phyloP scores from a whole-genome alignment of 2,113 vertebrate genomes.

The Bufo bufo region DNA sequence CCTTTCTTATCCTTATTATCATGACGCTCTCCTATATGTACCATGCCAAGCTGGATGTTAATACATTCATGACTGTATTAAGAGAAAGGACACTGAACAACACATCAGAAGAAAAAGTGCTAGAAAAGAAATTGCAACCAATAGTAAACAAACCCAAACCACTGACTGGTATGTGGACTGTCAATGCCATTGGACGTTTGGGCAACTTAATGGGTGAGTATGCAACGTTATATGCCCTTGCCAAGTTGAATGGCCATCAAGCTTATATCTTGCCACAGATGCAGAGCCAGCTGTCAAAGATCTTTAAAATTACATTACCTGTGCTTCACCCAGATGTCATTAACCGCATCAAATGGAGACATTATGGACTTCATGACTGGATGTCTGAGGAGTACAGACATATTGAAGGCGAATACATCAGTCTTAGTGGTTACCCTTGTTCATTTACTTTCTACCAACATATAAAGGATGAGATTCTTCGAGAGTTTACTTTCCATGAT shows the following conservation, averaged over 20 bases:
- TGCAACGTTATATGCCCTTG: constrained; percentile 65
- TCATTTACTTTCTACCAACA: constrained; percentile 59
- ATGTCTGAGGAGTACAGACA: constrained; percentile 51
- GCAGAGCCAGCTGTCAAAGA: constrained; percentile 21
- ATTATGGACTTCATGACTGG: constrained; percentile 50
- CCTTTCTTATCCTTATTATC: background rate
- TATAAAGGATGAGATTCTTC: constrained; percentile 53
- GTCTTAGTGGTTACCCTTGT: constrained; percentile 49
- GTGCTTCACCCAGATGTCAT: constrained; percentile 10
- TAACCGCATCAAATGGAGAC: constrained; percentile 16
- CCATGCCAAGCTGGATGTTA: background rate
- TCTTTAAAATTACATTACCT: constrained; percentile 32
- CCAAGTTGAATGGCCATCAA: constrained; percentile 61
- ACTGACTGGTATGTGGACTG: constrained; percentile 60
- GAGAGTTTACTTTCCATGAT: constrained; percentile 57
- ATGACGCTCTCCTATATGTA: constrained; percentile 11
- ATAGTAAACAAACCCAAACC: background rate
- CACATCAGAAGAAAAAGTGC: background rate
- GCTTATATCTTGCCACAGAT: constrained; percentile 55
- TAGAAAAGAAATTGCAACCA: too few relatives aligned
- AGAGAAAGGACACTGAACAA: background rate
- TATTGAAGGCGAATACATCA: constrained; percentile 52
- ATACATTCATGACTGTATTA: background rate
- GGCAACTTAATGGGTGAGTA: constrained; percentile 72
- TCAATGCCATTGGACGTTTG: constrained; percentile 61